Percentiles rank a stretch among this genome's conserved stretches.
These are phyloP conservation scores for Tenualosa ilisha DNA, from an alignment of 2,797 vertebrate species.

Conservation along the genomic window DNA sequence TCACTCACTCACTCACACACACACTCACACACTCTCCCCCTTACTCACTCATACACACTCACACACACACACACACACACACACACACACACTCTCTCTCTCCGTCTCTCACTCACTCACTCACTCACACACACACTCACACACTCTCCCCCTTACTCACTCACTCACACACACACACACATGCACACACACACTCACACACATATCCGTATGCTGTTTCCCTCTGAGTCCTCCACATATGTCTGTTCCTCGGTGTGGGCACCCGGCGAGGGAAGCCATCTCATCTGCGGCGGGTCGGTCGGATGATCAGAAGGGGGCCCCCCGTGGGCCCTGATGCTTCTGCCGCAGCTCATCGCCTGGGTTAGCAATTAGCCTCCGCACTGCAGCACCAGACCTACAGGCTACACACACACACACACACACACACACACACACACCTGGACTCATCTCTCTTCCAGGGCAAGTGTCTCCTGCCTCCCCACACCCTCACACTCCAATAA, in stretches of 20 bases:
- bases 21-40: background rate
- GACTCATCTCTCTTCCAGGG: conserved; percentile 22
- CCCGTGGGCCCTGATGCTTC: conserved; percentile 33
- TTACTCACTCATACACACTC: background rate
- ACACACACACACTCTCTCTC: background rate
- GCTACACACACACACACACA: background rate
- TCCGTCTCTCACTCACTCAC: background rate
- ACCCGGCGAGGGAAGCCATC: conserved; percentile 2
- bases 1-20: no score
- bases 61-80: no score
- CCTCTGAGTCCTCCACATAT: conserved; percentile 3
- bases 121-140: background rate
- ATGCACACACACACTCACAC: no score
- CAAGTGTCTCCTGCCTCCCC: background rate
- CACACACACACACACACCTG: conserved; percentile 36
- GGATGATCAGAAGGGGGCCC: conserved; percentile 28
- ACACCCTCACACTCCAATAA: background rate
- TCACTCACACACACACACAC: no score
- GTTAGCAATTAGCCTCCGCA: conserved; percentile 48
- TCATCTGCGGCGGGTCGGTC: conserved; percentile 16
- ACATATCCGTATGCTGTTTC: background rate
- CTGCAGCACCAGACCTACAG: background rate
- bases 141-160: background rate
- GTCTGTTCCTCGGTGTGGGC: background rate
- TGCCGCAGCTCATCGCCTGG: conserved; percentile 40